A percentile compares a stretch with the other conserved stretches of the same genome.
Conservation (phyloP, 2,888 invertebrate species). For the Cenopis cana region DNA sequence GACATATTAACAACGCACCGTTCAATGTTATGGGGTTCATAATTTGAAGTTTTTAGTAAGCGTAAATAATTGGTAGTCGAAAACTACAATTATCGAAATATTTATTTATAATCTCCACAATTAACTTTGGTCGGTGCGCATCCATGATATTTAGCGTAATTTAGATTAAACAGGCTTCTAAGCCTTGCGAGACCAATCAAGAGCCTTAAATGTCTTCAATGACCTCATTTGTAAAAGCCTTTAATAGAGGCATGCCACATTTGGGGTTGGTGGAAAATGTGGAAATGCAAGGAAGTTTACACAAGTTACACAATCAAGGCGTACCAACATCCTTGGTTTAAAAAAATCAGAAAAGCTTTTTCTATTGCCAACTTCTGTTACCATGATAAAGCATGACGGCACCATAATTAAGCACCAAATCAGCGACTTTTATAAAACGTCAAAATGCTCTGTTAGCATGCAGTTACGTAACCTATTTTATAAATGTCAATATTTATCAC, state of each 20-base stretch:
- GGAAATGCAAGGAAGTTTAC: too few species aligned
- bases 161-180: background rate
- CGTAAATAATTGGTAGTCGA: background rate
- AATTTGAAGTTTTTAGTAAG: constrained; percentile 29
- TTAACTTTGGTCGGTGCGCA: background rate
- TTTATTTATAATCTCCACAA: background rate
- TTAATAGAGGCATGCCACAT: background rate
- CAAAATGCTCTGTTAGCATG: too few species aligned
- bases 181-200: background rate
- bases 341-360: too few species aligned
- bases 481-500: too few species aligned
- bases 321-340: too few species aligned
- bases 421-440: too few species aligned
- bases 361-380: too few species aligned
- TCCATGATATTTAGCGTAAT: background rate
- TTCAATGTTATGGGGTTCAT: constrained; percentile 34
- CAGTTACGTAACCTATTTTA: too few species aligned
- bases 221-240: background rate
- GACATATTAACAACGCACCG: constrained; percentile 28
- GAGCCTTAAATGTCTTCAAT: background rate
- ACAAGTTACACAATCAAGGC: too few species aligned
- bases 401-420: too few species aligned
- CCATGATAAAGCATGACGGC: too few species aligned
- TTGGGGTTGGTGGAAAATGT: background rate
- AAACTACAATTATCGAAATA: too few species aligned